Evolutionary conservation across 2,113 vertebrate species (phyloP).

Genomic region (Gadus macrocephalus): DNA sequence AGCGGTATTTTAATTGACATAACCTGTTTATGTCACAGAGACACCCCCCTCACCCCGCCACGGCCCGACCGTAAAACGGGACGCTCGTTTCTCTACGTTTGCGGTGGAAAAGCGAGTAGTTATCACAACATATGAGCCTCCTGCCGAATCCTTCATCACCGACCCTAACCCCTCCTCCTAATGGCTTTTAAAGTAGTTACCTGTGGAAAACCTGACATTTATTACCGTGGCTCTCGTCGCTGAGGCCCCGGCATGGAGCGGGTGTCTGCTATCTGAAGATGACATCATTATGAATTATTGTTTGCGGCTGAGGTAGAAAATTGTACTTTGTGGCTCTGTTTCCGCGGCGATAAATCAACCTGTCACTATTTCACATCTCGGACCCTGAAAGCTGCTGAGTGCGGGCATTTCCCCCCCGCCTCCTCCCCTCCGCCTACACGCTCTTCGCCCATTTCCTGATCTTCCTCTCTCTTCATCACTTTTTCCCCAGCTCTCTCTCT

Average conservation of each 20-base stretch:
- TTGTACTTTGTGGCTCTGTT: conserved; percentile 97
- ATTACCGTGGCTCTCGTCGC: conserved; percentile 91
- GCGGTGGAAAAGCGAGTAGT: conserved; percentile 65
- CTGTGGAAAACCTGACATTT: conserved; percentile 91
- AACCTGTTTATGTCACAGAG: conserved; percentile 78
- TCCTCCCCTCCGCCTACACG: conserved; percentile 7
- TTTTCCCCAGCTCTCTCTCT: neutral
- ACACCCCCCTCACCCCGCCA: conserved; percentile 76
- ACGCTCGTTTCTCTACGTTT: conserved; percentile 55
- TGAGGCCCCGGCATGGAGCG: conserved; percentile 79
- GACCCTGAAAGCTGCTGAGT: conserved; percentile 92
- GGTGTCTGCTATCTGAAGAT: conserved; percentile 91
- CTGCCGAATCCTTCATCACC: conserved; percentile 54
- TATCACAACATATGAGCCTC: conserved; percentile 82
- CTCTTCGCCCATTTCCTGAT: conserved; percentile 57
- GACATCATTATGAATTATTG: conserved; percentile 99
- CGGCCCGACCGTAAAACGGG: conserved; percentile 73
- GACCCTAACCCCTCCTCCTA: conserved; percentile 67
- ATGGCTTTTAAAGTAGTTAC: conserved; percentile 99
- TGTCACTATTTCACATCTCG: conserved; percentile 86
- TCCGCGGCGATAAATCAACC: conserved; percentile 96
- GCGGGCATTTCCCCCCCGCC: conserved; percentile 55
- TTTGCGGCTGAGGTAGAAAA: conserved; percentile 98
- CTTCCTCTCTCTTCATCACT: conserved; percentile 4
- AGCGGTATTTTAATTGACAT: conserved; percentile 47